These are phyloP conservation scores for Sminthurides aquaticus DNA, from an alignment of 2,888 invertebrate genomes.

Conservation along the genomic window DNA sequence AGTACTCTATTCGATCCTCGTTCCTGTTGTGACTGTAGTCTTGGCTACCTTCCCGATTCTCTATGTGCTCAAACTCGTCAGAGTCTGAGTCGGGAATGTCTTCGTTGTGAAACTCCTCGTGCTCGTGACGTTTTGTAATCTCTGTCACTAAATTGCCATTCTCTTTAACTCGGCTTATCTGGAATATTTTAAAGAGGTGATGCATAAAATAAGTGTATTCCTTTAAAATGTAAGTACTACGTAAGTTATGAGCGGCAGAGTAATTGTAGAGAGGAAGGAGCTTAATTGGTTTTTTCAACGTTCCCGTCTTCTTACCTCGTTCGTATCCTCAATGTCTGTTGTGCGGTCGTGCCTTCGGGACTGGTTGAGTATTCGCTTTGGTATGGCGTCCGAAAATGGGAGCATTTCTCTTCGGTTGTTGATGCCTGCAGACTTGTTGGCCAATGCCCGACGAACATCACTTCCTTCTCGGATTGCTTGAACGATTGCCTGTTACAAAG, in stretches of 20 bases:
- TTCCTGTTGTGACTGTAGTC: slow-evolving; percentile 63
- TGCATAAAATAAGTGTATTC: background rate
- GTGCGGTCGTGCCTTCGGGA: slow-evolving; percentile 65
- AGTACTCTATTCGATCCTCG: slow-evolving; percentile 72
- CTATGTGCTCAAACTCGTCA: slow-evolving; percentile 53
- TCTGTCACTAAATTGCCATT: slow-evolving; percentile 82
- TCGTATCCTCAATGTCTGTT: slow-evolving; percentile 76
- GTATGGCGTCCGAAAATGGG: slow-evolving; percentile 31
- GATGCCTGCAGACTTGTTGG: background rate
- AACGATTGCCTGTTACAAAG: slow-evolving; percentile 39
- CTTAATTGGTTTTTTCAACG: no score
- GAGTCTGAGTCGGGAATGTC: slow-evolving; percentile 61
- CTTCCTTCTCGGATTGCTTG: slow-evolving; percentile 46
- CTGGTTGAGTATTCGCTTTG: slow-evolving; percentile 57
- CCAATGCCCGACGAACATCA: slow-evolving; percentile 64
- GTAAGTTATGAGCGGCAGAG: no score
- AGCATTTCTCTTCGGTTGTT: slow-evolving; percentile 32
- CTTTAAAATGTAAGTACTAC: no score
- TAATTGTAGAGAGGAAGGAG: no score
- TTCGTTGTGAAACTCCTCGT: slow-evolving; percentile 72
- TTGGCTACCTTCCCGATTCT: slow-evolving; percentile 48
- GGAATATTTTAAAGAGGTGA: slow-evolving; percentile 5
- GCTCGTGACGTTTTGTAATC: slow-evolving; percentile 62
- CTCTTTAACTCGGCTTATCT: slow-evolving; percentile 65
- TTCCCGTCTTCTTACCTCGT: no score